Conservation (phyloP, 2,113 vertebrate species). For the Ptyas mucosa region DNA sequence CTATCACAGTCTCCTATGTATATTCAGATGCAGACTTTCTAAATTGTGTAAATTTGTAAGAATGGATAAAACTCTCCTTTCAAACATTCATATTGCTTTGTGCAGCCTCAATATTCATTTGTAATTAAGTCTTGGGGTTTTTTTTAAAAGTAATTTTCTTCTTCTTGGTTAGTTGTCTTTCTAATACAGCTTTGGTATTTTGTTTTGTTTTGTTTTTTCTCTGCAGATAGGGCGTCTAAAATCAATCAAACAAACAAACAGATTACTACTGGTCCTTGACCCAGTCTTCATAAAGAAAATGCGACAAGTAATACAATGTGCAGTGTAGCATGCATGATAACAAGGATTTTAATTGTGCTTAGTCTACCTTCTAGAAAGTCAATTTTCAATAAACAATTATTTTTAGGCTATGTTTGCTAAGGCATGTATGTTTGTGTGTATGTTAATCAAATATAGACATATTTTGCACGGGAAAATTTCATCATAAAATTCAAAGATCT, state of each 20-base stretch:
- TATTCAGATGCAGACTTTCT: neutral
- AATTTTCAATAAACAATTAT: neutral
- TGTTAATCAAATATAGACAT: neutral
- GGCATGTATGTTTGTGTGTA: neutral
- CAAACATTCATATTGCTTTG: neutral
- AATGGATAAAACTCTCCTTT: neutral
- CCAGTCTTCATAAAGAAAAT: neutral
- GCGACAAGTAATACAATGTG: neutral
- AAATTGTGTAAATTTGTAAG: neutral
- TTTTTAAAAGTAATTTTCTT: neutral
- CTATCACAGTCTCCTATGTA: neutral
- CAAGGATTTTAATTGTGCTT: neutral
- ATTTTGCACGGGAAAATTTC: neutral
- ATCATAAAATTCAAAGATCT: neutral
- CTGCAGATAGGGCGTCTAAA: neutral
- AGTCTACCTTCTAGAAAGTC: neutral
- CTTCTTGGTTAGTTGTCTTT: neutral
- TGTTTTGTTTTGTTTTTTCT: neutral
- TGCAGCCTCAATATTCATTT: neutral
- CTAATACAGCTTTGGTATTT: neutral
- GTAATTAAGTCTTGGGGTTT: neutral
- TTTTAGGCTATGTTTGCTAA: neutral
- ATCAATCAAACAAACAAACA: neutral
- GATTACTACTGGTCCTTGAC: neutral
- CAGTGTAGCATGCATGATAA: neutral